Conservation (phyloP, 1,140 invertebrate genomes). For the Drosophila pallidifrons region DNA sequence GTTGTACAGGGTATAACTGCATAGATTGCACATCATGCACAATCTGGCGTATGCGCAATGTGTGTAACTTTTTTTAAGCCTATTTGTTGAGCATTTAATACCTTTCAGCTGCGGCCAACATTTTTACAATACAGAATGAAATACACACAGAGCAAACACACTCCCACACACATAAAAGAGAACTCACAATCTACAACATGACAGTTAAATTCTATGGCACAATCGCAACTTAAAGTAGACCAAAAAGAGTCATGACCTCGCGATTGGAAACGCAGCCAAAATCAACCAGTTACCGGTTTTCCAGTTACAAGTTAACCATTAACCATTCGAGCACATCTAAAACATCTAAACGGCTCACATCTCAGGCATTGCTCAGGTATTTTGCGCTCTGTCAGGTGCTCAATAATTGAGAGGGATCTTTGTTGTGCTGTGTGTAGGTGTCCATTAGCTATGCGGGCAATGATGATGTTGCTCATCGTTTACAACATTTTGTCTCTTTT, state of each 20-base stretch:
- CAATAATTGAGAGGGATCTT: slow-evolving; percentile 4
- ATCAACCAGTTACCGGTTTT: not conserved
- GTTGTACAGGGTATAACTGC: not conserved
- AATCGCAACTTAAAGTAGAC: slow-evolving; percentile 18
- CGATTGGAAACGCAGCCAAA: slow-evolving; percentile 2
- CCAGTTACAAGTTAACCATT: not conserved
- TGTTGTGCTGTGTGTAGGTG: slow-evolving; percentile 10
- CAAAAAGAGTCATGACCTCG: slow-evolving; percentile 4
- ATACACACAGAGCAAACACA: slow-evolving; percentile 6
- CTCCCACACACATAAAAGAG: not conserved
- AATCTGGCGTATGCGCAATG: slow-evolving; percentile 36
- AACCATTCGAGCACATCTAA: not conserved
- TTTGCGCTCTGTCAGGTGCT: slow-evolving; percentile 1
- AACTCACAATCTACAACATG: not conserved
- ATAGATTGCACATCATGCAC: slow-evolving; percentile 23
- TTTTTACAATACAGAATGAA: slow-evolving; percentile 17
- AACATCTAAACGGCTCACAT: too few relatives aligned
- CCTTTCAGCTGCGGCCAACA: slow-evolving; percentile 29
- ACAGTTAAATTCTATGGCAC: slow-evolving; percentile 10
- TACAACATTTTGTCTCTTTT: slow-evolving; percentile 3
- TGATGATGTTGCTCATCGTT: slow-evolving; percentile 6
- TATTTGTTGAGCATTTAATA: slow-evolving; percentile 44
- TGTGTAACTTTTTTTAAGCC: slow-evolving; percentile 40
- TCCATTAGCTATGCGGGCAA: slow-evolving; percentile 26
- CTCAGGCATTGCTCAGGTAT: not conserved